These are phyloP conservation scores for Oxycera nigricornis DNA, from an alignment of 2,888 invertebrate species.

Conservation along the genomic window DNA sequence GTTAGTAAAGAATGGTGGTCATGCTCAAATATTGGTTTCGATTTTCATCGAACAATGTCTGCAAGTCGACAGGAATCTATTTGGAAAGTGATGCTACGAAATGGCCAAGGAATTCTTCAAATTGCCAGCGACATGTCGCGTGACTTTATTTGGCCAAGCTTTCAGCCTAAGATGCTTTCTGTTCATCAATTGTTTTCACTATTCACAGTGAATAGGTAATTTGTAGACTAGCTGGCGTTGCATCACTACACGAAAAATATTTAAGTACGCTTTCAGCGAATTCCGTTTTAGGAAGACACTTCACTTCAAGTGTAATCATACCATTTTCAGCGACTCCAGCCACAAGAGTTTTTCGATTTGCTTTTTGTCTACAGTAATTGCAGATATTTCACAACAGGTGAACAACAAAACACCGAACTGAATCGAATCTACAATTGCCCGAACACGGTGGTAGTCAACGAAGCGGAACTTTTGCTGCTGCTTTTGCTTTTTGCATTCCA, in stretches of 20 bases:
- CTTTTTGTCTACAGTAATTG: slow-evolving; percentile 19
- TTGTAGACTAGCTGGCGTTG: background rate
- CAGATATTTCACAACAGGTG: slow-evolving; percentile 27
- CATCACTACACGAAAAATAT: background rate
- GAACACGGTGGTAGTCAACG: background rate
- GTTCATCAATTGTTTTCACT: no score
- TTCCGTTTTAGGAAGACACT: no score
- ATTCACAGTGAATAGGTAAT: background rate
- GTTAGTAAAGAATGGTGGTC: no score
- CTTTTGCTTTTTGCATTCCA: background rate
- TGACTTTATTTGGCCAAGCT: background rate
- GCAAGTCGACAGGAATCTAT: background rate
- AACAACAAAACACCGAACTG: background rate
- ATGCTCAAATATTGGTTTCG: background rate
- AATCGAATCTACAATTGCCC: background rate
- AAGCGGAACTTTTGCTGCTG: background rate
- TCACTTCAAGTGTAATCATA: no score
- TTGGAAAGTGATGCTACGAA: background rate
- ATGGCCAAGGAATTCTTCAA: background rate
- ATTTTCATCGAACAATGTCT: background rate
- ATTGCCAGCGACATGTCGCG: background rate
- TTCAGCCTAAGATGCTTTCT: no score
- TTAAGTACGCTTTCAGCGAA: background rate
- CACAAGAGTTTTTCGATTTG: background rate
- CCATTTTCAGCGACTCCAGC: no score